phyloP scores from a whole-genome alignment of 2,113 vertebrate species.

The Cinclus cinclus region DNA sequence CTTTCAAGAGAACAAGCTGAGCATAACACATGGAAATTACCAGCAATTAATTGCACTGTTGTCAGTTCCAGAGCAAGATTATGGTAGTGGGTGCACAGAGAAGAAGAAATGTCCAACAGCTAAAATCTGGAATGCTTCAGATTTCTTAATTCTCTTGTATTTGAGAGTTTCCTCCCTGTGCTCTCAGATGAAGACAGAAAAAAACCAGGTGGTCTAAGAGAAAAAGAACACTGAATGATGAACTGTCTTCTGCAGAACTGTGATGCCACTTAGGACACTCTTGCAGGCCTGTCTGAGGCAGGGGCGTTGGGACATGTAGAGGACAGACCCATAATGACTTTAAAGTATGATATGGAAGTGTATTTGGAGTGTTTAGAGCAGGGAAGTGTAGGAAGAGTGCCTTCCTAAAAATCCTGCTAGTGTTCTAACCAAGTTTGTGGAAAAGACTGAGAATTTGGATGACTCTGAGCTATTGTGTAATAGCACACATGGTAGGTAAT shows the following conservation, averaged over 20 bases:
- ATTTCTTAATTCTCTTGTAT: neutral
- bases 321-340: neutral
- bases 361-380: neutral
- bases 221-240: neutral
- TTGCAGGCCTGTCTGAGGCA: neutral
- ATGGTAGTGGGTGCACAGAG: neutral
- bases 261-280: neutral
- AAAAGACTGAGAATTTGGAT: neutral
- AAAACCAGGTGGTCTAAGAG: neutral
- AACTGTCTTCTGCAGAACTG: neutral
- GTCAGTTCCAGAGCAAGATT: neutral
- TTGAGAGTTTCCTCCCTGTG: neutral
- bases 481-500: neutral
- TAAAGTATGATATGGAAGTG: neutral
- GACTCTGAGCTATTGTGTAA: neutral
- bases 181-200: neutral
- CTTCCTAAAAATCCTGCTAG: neutral
- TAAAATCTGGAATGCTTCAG: neutral
- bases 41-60: neutral
- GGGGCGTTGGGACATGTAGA: neutral
- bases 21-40: neutral
- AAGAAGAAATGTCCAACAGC: neutral
- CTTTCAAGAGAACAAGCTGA: neutral
- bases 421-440: neutral
- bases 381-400: neutral